phyloP scores from a whole-genome alignment of 2,888 invertebrate genomes.

The Heteropelma amictum region DNA sequence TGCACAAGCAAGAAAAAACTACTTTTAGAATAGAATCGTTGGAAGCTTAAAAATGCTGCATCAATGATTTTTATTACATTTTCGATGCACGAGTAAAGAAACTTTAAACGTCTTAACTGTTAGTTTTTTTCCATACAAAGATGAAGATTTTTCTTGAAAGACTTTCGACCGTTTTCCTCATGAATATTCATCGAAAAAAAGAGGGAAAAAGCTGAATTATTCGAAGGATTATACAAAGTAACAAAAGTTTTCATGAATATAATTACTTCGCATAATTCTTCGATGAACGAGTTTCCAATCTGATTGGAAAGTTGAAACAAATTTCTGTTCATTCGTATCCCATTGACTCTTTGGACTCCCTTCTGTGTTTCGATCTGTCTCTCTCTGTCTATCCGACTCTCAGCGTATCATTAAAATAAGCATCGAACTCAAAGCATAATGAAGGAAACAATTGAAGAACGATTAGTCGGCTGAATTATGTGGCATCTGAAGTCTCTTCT shows the following conservation, averaged over 20 bases:
- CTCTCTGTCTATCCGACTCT: not conserved
- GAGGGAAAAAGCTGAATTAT: not conserved
- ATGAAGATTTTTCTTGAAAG: not conserved
- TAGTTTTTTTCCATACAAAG: not conserved
- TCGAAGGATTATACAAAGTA: not conserved
- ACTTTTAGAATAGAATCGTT: too few relatives aligned
- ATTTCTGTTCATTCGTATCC: conserved; percentile 56
- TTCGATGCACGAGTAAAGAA: too few relatives aligned
- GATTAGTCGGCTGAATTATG: conserved; percentile 53
- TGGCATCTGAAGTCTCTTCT: conserved; percentile 31
- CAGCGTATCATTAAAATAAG: conserved; percentile 30
- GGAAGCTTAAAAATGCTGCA: too few relatives aligned
- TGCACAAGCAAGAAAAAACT: not conserved
- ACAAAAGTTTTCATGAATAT: conserved; percentile 12
- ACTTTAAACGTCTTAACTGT: not conserved
- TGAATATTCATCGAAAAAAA: not conserved
- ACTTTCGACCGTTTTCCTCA: not conserved
- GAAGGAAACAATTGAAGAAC: conserved; percentile 46
- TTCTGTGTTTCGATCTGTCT: not conserved
- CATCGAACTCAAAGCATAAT: conserved; percentile 14
- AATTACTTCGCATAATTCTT: conserved; percentile 17
- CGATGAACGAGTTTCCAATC: conserved; percentile 52
- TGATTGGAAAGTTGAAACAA: conserved; percentile 62
- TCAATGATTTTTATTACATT: too few relatives aligned
- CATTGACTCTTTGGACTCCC: not conserved